Base-by-base conservation (phyloP, 2,888 invertebrate species). In the Agapostemon virescens region DNA sequence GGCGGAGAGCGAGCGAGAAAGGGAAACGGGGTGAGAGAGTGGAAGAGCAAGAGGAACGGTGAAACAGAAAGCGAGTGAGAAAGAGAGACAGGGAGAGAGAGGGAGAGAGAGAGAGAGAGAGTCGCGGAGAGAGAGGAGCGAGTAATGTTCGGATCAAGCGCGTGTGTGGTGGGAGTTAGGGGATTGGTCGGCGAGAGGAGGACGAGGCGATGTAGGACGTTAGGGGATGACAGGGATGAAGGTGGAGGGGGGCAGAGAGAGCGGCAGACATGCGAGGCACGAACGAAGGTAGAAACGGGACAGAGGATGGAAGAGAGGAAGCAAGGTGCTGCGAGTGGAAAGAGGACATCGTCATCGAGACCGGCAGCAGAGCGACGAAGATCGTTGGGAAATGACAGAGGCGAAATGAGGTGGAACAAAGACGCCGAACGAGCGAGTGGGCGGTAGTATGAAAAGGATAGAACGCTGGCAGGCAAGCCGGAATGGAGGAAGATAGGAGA, bases 21-120 rank as follows among this genome's bases (percentile, higher is more conserved):
- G 13, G 0, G 26, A 6, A 26, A 26, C 55, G 15, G 52, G 11
- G 38, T 7, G 38, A 7, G 38, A 3, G 38, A 40, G 6, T 6
- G 1, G 38, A n/a, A n/a, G n/a, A 82, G 79, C 77, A 81, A 1
- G 52, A 0, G 13, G 0, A 13, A 15, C 2, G 9, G 78, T 78
- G 87, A 85, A 84, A 82, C 79, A 74, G 81, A 86, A 85, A 85
- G 78, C n/a, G n/a, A n/a, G n/a, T n/a, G n/a, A n/a, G n/a, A 33
- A 52, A 6, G 69, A 23, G 69, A 74, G 81, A 76, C 83, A 77
- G 81, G 75, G 82, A 80, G 23, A 1, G 23, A 1, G 52, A 0
- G 13, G 0, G 23, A 15, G 5, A 13, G 78, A 79, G 87, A 85
- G 84, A 82, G 79, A 74, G 81, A 86, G 86, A 85, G 78, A 45